A percentile compares a stretch with the other conserved stretches of the same genome.
phyloP scores from a whole-genome alignment of 2,888 invertebrate genomes.

The Octodonta nipae region DNA sequence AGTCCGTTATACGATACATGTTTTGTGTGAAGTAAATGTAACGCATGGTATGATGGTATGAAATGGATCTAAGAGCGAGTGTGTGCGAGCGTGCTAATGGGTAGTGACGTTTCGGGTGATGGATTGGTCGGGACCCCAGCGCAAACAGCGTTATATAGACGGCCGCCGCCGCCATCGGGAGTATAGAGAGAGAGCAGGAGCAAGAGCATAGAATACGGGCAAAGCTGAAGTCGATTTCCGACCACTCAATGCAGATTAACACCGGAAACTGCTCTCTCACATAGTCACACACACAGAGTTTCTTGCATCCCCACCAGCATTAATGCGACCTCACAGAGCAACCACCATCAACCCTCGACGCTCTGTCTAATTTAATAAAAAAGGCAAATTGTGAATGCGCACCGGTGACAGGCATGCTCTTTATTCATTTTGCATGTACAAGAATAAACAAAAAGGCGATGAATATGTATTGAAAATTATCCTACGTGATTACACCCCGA shows the following conservation, averaged over 20 bases:
- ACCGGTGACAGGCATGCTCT: constrained; percentile 10
- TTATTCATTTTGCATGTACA: constrained; percentile 7
- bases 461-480: constrained; percentile 18
- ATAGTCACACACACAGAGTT: too few relatives aligned
- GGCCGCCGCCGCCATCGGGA: constrained; percentile 28
- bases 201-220: too few relatives aligned
- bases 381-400: constrained; percentile 16
- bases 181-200: constrained; percentile 10
- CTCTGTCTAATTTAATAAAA: constrained; percentile 20
- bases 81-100: constrained; percentile 47
- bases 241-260: constrained; percentile 28
- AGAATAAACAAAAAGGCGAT: constrained; percentile 14
- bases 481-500: neutral
- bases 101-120: constrained; percentile 49
- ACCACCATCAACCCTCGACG: constrained; percentile 9
- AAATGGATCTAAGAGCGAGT: constrained; percentile 24
- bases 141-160: constrained; percentile 23
- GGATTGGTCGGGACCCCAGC: constrained; percentile 29
- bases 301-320: constrained; percentile 18
- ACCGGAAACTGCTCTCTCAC: constrained; percentile 23
- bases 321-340: constrained; percentile 14
- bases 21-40: constrained; percentile 16
- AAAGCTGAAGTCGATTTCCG: constrained; percentile 22
- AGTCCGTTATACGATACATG: too few relatives aligned
- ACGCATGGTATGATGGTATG: constrained; percentile 21